Conservation (phyloP, 2,888 invertebrate genomes). For the Fabriciana adippe region DNA sequence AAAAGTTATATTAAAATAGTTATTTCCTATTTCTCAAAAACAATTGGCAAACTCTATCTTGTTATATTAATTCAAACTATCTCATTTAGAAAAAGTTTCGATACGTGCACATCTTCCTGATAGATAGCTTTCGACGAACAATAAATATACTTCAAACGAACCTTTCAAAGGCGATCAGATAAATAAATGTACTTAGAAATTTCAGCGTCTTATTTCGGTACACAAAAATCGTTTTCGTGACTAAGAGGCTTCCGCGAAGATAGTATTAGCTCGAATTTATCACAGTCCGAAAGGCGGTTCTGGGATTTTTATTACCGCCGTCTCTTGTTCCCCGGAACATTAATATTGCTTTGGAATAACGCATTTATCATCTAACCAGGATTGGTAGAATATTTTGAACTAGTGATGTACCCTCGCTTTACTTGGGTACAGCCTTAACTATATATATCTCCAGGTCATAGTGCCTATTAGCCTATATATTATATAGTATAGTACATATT, state of each 20-base stretch:
- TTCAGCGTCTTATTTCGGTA: conserved; percentile 29
- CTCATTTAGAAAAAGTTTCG: neutral
- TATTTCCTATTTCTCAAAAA: too few species aligned
- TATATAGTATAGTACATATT: too few species aligned
- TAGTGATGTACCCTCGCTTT: too few species aligned
- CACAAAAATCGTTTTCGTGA: conserved; percentile 24
- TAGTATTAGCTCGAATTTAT: conserved; percentile 36
- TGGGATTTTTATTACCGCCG: conserved; percentile 32
- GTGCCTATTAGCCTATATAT: too few species aligned
- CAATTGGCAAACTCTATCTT: too few species aligned
- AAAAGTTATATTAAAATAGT: too few species aligned
- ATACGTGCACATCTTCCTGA: neutral
- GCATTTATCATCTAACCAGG: conserved; percentile 19
- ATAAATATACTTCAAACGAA: neutral
- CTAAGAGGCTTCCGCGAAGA: conserved; percentile 29
- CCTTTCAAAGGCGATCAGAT: neutral
- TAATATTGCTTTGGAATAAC: conserved; percentile 28
- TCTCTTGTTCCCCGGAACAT: conserved; percentile 27
- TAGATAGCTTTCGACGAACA: neutral
- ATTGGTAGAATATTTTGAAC: neutral
- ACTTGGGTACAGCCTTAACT: too few species aligned
- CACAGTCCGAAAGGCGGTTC: conserved; percentile 28
- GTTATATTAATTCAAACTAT: too few species aligned
- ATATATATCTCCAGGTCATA: too few species aligned
- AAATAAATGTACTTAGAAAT: conserved; percentile 27